Evolutionary conservation across 35 echinoderm and acorn worm genomes (phyloP), one percentile per base, ranked within the genome.

Genomic region (Heliocidaris erythrogramma): DNA sequence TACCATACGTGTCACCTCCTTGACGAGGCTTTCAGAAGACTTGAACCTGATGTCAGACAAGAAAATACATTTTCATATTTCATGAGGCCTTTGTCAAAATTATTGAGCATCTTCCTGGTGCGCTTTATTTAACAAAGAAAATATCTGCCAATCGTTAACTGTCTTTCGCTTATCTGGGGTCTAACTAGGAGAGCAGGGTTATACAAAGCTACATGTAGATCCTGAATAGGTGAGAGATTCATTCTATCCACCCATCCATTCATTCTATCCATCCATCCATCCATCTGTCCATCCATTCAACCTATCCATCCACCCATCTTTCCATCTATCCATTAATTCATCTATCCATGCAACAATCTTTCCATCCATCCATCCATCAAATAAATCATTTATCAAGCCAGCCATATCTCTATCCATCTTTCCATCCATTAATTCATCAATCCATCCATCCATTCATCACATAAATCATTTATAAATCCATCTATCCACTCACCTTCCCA

Each of bases 1-100:
- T 1, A 99, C 98, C 56, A 95, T 85, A 48, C 98, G 94, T n/a
- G 97, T 99, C 85, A 99, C 97, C 89, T 99, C 98, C 88, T 93
- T 96, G 32, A 97, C 96, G 5, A 99, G 95, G 9, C 96, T 96
- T 59, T 99, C 98, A 8, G 98, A 97, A 18, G 95, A 88, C 90
- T 95, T 97, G 92, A 97, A 96, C 94, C 97, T 97, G 88, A 69
- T 21, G 60, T 69, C 24, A 69, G 0, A 52, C 17, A 69, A 5
- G 24, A 4, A 69, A 27, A 69, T 0, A 17, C 60, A 65, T 65
- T 42, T 42, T 42, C 35, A 42, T 42, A 42, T 42, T 5, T 65
- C 4, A 24, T 65, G 10, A 69, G 17, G 24, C 60, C 60, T 69
- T 6, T 69, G 49, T 52, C 49, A 52, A 52, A 2, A 42, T 42